Base-by-base conservation (phyloP, 2,113 vertebrate genomes). In the Sitta europaea region DNA sequence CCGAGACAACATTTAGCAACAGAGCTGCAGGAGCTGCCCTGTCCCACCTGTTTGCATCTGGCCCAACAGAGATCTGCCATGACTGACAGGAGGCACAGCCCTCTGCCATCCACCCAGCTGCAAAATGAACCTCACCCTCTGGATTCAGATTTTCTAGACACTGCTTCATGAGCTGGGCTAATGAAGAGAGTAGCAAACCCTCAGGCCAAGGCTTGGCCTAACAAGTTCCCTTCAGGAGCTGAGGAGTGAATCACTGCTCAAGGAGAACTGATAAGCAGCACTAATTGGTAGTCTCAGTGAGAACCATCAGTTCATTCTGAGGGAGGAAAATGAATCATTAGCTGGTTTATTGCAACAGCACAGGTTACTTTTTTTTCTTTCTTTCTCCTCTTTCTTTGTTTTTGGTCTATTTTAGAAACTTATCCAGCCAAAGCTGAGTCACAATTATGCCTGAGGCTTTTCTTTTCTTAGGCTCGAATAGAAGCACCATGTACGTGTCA, bases 331-430 rank as follows among this genome's bases (percentile, higher is more conserved):
- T 86, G 47, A 93, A 70, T 88, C 86, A 90, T 78, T 68, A 40
- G n/a, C 35, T 63, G 43, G 6, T 81, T 90, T 86, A 83, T 28
- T 70, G 51, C 75, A 92, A 36, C 25, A 61, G n/a, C n/a, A 29
- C 3, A 42, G n/a, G 35, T 42, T 66, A 53, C 38, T 66, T 80
- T 40, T 67, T 66, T 80, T 40, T 67, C 51, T 61, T 78, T 88
- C 47, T 71, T 21, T 62, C 28, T 58, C 35, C 9, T 57, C n/a
- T 33, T 54, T 33, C 70, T 68, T 90, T 62, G 13, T 17, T 93
- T 94, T 76, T 45, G n/a, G 29, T 53, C 68, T 83, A 7, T 42
- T 97, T 94, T 72, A 72, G 61, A 74, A 88, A 70, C 43, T 10
- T 1, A 4, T 35, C 87, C 27, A 68, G 55, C 43, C 63, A 68